Conservation (phyloP, 92 coral and sea anemone species). For the Galaxea fascicularis region DNA sequence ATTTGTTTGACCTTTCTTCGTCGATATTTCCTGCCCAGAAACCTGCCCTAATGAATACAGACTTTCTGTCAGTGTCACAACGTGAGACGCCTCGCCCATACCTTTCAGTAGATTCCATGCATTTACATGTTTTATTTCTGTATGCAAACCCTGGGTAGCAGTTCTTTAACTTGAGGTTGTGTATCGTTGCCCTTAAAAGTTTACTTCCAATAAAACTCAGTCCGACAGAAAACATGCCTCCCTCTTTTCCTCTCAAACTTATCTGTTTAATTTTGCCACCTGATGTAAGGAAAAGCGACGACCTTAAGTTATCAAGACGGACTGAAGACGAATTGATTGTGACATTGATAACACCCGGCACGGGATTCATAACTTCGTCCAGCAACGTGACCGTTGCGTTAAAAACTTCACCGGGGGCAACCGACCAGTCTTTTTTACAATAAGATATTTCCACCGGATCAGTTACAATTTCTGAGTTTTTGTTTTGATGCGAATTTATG, state of each 20-base stretch:
- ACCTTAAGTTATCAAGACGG: constrained; percentile 31
- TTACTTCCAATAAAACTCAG: constrained; percentile 77
- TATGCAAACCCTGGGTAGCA: constrained; percentile 89
- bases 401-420: constrained; percentile 83
- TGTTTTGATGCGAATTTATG: background rate
- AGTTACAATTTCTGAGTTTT: constrained; percentile 56
- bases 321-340: constrained; percentile 21
- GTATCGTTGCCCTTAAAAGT: constrained; percentile 52
- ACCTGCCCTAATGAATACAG: constrained; percentile 74
- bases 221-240: constrained; percentile 54
- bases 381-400: constrained; percentile 66
- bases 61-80: constrained; percentile 65
- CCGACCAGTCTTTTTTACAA: constrained; percentile 73
- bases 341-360: constrained; percentile 79
- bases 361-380: constrained; percentile 84
- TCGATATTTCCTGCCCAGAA: constrained; percentile 94
- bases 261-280: constrained; percentile 47
- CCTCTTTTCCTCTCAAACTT: constrained; percentile 53
- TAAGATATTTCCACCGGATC: constrained; percentile 74
- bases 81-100: constrained; percentile 64
- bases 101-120: constrained; percentile 48
- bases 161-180: constrained; percentile 45
- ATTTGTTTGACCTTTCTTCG: background rate
- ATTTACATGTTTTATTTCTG: constrained; percentile 52
- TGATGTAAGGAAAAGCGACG: constrained; percentile 72